These are phyloP conservation scores for Drosophila sucinea DNA, from an alignment of 1,140 invertebrate genomes.

Conservation along the genomic window DNA sequence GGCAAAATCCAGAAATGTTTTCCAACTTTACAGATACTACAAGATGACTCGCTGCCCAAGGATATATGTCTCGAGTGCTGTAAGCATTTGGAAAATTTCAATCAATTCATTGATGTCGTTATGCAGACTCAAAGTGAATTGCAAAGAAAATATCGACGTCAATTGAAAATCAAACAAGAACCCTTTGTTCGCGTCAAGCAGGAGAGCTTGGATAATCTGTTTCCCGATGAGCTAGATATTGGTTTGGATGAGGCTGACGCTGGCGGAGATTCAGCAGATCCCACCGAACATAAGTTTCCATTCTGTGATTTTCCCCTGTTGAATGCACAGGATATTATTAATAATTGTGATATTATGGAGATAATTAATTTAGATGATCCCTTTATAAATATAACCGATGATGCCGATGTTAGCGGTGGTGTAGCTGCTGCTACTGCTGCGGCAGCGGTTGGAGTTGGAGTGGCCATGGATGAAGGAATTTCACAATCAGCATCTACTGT, in stretches of 20 bases:
- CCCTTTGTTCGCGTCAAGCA: constrained; percentile 76
- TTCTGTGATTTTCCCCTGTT: constrained; percentile 79
- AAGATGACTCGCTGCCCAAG: constrained; percentile 76
- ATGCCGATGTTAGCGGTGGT: constrained; percentile 57
- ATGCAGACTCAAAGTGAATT: constrained; percentile 73
- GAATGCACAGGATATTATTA: constrained; percentile 78
- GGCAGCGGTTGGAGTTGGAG: background rate
- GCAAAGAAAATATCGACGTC: constrained; percentile 69
- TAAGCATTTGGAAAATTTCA: constrained; percentile 61
- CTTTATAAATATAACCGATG: constrained; percentile 78
- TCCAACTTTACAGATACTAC: constrained; percentile 75
- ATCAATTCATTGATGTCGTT: constrained; percentile 73
- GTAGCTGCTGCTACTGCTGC: constrained; percentile 1
- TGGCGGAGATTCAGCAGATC: constrained; percentile 47
- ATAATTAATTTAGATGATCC: constrained; percentile 81
- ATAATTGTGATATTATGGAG: constrained; percentile 82
- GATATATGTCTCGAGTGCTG: constrained; percentile 69
- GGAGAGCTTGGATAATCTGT: constrained; percentile 71
- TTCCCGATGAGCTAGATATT: constrained; percentile 73
- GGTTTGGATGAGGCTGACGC: constrained; percentile 66
- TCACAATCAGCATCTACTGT: background rate
- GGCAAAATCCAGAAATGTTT: constrained; percentile 81
- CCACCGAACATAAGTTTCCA: constrained; percentile 75
- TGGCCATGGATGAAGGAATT: background rate
- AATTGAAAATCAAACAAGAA: constrained; percentile 79